Percentiles rank a stretch among this genome's conserved stretches.
Evolutionary conservation across 1,140 invertebrate genomes (phyloP).

Genomic region (Papilio polyxenes): DNA sequence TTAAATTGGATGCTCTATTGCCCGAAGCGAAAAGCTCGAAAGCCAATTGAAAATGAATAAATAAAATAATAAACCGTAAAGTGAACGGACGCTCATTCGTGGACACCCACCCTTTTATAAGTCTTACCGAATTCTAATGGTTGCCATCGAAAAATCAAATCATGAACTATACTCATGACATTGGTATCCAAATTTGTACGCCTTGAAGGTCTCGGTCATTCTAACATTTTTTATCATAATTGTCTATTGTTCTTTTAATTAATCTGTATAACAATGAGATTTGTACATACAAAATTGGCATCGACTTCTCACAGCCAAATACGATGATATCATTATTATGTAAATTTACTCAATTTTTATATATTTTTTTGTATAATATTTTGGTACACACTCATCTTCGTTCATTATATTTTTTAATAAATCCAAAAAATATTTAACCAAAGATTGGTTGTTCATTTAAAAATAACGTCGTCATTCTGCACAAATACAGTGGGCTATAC

Average conservation of each 20-base stretch:
- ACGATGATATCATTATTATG: conserved; percentile 5
- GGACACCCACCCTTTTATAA: too few relatives aligned
- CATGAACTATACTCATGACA: too few relatives aligned
- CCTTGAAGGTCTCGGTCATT: not conserved
- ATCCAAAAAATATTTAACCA: not conserved
- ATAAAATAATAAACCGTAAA: not conserved
- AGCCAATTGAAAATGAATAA: conserved; percentile 4
- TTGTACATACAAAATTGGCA: not conserved
- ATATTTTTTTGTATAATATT: not conserved
- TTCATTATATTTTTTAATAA: too few relatives aligned
- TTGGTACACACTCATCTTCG: not conserved
- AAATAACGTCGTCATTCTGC: not conserved
- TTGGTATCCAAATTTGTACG: not conserved
- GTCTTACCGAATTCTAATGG: not conserved
- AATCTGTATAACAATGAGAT: not conserved
- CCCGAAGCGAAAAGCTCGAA: not conserved
- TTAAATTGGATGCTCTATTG: not conserved
- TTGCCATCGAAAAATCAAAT: not conserved
- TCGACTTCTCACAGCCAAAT: not conserved
- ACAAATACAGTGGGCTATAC: not conserved
- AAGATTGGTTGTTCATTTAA: not conserved
- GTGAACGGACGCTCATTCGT: not conserved
- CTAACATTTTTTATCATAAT: not conserved
- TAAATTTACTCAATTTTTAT: not conserved
- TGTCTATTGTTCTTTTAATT: not conserved